These are phyloP conservation scores for Parascotia fuliginaria DNA, from an alignment of 2,888 invertebrate genomes.

Conservation along the genomic window DNA sequence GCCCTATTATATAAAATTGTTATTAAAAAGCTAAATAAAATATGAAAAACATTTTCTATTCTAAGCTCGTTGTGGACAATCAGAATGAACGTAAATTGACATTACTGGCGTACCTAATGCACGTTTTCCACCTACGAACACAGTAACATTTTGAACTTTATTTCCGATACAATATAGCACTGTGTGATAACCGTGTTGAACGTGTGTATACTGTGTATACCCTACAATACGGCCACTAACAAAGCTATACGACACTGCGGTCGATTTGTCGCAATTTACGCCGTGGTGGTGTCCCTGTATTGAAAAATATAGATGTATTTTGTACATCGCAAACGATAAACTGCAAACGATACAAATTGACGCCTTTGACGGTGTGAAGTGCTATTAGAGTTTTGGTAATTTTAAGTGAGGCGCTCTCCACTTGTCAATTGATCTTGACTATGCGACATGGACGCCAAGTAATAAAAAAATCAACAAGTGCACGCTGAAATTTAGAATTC, in stretches of 20 bases:
- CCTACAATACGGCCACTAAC: slow-evolving; percentile 37
- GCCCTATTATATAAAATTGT: too few relatives aligned
- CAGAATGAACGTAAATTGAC: slow-evolving; percentile 28
- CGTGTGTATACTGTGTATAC: slow-evolving; percentile 23
- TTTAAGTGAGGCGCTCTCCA: slow-evolving; percentile 5
- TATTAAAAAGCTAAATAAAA: too few relatives aligned
- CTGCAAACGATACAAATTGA: slow-evolving; percentile 39
- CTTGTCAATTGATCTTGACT: slow-evolving; percentile 21
- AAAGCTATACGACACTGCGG: slow-evolving; percentile 44
- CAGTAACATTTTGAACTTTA: slow-evolving; percentile 18
- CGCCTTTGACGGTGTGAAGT: slow-evolving; percentile 26
- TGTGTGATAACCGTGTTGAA: slow-evolving; percentile 17
- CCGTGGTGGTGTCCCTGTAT: slow-evolving; percentile 22
- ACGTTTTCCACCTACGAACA: slow-evolving; percentile 32
- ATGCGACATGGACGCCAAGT: slow-evolving; percentile 10
- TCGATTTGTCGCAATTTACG: slow-evolving; percentile 48
- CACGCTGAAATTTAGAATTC: slow-evolving; percentile 19
- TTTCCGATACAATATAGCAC: slow-evolving; percentile 22
- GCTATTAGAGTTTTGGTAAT: slow-evolving; percentile 20
- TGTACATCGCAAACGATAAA: slow-evolving; percentile 31
- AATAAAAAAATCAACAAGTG: slow-evolving; percentile 29
- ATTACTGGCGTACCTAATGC: slow-evolving; percentile 17
- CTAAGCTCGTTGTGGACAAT: slow-evolving; percentile 8
- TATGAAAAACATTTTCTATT: slow-evolving; percentile 16
- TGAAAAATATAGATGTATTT: slow-evolving; percentile 38